Conservation (phyloP, 2,113 vertebrate species). For the Corapipo altera region DNA sequence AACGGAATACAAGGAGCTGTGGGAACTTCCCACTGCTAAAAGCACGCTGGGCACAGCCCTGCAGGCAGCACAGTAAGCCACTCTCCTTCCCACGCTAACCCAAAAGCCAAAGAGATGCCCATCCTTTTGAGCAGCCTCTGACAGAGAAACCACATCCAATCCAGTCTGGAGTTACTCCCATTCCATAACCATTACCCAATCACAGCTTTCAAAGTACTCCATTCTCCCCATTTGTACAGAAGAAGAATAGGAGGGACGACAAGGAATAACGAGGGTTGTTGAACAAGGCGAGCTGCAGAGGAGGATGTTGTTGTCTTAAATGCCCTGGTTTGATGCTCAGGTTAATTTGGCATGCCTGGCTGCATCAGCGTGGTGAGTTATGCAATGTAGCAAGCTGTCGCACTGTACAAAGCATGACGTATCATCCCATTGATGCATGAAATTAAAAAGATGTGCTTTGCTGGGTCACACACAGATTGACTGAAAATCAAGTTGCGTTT, state of each 20-base stretch:
- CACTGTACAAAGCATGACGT: conserved; percentile 67
- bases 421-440: conserved; percentile 74
- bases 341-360: conserved; percentile 68
- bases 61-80: neutral
- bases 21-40: neutral
- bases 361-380: conserved; percentile 70
- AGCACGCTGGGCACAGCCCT: neutral
- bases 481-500: conserved; percentile 69
- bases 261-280: neutral
- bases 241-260: neutral
- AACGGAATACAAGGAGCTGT: neutral
- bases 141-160: neutral
- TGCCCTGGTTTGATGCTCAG: conserved; percentile 32
- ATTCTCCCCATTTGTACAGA: neutral
- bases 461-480: conserved; percentile 74
- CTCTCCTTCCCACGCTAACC: neutral
- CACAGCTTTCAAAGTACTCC: neutral
- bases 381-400: conserved; percentile 77
- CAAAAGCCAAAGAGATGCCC: neutral
- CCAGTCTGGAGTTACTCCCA: neutral
- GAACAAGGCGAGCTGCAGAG: conserved; percentile 9
- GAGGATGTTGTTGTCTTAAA: conserved; percentile 25
- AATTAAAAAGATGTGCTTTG: conserved; percentile 81
- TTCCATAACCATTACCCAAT: neutral
- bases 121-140: neutral